Evolutionary conservation across 2,797 vertebrate species (phyloP).

Genomic region (Anguilla pacifica): DNA sequence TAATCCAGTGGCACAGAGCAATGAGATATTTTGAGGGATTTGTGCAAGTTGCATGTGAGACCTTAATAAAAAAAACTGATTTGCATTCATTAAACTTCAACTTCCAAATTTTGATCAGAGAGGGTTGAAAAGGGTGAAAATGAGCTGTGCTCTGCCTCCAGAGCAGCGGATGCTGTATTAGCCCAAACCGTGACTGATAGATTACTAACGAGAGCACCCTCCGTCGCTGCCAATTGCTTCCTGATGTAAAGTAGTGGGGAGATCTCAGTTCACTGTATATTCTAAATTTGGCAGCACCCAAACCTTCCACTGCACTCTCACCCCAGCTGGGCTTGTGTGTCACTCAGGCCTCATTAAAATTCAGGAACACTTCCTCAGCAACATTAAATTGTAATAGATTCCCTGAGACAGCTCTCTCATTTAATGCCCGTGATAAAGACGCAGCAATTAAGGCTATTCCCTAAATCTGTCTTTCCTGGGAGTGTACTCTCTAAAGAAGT

Average conservation of each 20-base stretch:
- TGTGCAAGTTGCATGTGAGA: too few relatives aligned
- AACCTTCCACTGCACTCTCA: background rate
- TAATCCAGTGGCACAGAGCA: too few relatives aligned
- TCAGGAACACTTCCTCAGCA: slow-evolving; percentile 23
- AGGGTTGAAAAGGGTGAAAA: background rate
- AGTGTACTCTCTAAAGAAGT: background rate
- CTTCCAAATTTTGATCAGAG: background rate
- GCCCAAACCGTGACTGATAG: background rate
- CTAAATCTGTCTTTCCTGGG: background rate
- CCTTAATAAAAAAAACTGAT: background rate
- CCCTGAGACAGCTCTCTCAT: slow-evolving; percentile 36
- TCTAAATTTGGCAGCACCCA: background rate
- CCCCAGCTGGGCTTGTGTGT: background rate
- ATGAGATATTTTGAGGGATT: too few relatives aligned
- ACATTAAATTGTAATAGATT: slow-evolving; percentile 45
- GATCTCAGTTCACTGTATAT: background rate
- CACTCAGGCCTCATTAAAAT: slow-evolving; percentile 37
- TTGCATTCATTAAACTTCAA: slow-evolving; percentile 20
- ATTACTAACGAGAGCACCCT: slow-evolving; percentile 8
- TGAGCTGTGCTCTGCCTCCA: background rate
- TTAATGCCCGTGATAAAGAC: slow-evolving; percentile 42
- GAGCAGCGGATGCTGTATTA: background rate
- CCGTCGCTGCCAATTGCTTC: background rate
- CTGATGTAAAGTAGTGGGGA: background rate
- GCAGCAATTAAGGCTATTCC: slow-evolving; percentile 35